Conservation (phyloP, 2,113 vertebrate genomes). For the Cyanoramphus novaezelandiae region DNA sequence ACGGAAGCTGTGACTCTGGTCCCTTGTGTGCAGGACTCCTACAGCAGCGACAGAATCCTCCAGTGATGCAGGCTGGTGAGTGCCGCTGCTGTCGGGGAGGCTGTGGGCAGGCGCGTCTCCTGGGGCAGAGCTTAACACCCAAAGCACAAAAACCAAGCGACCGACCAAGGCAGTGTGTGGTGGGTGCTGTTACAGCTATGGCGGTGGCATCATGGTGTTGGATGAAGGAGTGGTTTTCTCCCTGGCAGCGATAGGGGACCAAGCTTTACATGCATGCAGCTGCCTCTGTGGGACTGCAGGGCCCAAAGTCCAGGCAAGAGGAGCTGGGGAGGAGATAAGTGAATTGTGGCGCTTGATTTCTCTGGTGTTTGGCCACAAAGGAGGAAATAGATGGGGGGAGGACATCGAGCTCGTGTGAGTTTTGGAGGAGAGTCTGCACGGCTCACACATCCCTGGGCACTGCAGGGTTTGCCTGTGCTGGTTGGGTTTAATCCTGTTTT, state of each 20-base stretch:
- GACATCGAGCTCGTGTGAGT: rapidly evolving
- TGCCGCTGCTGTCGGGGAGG: background rate
- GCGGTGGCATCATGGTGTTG: rapidly evolving
- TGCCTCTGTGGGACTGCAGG: background rate
- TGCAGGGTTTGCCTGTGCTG: background rate
- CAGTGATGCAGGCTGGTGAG: rapidly evolving
- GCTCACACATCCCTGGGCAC: background rate
- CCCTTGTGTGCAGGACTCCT: rapidly evolving
- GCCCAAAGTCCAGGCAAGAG: background rate
- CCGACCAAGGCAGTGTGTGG: rapidly evolving
- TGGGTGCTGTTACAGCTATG: background rate
- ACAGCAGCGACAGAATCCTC: rapidly evolving
- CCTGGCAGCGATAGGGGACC: rapidly evolving
- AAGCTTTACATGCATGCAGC: rapidly evolving
- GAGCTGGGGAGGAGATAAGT: rapidly evolving
- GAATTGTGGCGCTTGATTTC: background rate
- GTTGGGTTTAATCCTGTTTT: background rate
- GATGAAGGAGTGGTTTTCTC: background rate
- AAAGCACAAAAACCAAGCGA: rapidly evolving
- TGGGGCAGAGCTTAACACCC: background rate
- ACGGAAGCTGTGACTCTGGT: rapidly evolving
- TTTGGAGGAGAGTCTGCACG: background rate
- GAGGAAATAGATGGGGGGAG: background rate
- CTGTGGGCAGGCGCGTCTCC: rapidly evolving
- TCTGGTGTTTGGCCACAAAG: background rate